Base-by-base conservation (phyloP, 2,797 vertebrate species). In the Urocyon cinereoargenteus region DNA sequence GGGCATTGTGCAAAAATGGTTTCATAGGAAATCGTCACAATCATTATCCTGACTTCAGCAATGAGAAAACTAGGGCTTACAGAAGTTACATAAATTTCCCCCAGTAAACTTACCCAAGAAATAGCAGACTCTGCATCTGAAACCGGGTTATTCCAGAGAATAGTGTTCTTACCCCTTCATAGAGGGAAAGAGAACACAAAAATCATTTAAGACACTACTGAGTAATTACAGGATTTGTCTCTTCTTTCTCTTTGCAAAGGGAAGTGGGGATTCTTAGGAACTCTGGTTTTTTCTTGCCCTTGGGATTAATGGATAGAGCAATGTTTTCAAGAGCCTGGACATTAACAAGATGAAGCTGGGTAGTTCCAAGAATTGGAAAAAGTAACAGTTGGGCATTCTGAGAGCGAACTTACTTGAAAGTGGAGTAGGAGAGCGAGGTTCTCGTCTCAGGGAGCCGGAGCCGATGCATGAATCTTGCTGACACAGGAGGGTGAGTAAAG, bases 91-190 rank as follows among this genome's bases (percentile, higher is more conserved):
- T 86, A 11, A 66, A 75, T 90, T 77, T 66, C 49, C 40, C 40
- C 24, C 45, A 82, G n/a, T 36, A 90, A 15, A 62, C 8, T 66
- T 5, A 51, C 5, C 31, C 16, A 40, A 3, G 49, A 89, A 22
- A 31, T 3, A 3, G 22, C 9, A 94, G n/a, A 62, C 21, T 55
- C 49, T 90, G 18, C 12, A 62, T 73, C 14, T 92, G 31, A 95
- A 95, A 70, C 15, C 51, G 95, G n/a, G 24, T 26, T 62, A 86
- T 61, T 86, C 51, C 45, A 94, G 79, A 86, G n/a, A 55, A 57
- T 5, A 92, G 4, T 13, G 4, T 18, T n/a, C 0, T 86, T 62
- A 49, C 1, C 62, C 68, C 77, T 45, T 62, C 64, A 79, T 12
- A 24, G 18, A 89, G 6, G 21, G 21, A 72, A 83, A 64, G 21